phyloP scores from a whole-genome alignment of 2,888 invertebrate genomes.

The Crossocerus cetratus region DNA sequence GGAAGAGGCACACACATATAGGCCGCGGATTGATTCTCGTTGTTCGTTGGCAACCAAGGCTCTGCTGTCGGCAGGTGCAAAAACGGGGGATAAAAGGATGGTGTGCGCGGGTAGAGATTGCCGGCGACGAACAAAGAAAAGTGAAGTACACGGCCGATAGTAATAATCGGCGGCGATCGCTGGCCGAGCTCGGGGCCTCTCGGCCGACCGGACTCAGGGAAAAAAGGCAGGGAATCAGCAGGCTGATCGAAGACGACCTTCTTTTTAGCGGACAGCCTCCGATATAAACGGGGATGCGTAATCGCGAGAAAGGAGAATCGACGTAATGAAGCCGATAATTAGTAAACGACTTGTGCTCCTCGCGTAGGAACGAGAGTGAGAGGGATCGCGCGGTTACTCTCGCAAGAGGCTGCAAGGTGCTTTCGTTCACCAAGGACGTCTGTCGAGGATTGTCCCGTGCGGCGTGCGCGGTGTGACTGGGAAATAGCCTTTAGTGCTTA shows the following conservation, averaged over 20 bases:
- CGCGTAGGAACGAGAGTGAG: constrained; percentile 40
- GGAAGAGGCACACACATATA: constrained; percentile 57
- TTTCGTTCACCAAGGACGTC: constrained; percentile 50
- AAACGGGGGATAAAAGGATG: constrained; percentile 22
- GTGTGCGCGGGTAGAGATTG: constrained; percentile 9
- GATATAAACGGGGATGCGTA: constrained; percentile 19
- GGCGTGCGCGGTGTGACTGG: too few species aligned
- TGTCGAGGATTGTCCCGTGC: too few species aligned
- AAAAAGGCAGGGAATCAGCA: background rate
- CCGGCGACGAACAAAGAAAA: constrained; percentile 17
- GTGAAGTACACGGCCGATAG: constrained; percentile 14
- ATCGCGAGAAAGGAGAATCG: constrained; percentile 37
- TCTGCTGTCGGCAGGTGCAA: constrained; percentile 39
- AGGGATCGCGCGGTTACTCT: constrained; percentile 38
- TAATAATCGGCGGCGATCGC: constrained; percentile 8
- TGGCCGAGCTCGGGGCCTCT: background rate
- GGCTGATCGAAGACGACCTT: background rate
- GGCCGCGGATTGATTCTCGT: constrained; percentile 9
- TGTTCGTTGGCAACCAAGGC: background rate
- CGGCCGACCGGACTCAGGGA: background rate
- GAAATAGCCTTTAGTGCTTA: too few species aligned
- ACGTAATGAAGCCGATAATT: constrained; percentile 46
- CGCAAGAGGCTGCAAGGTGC: constrained; percentile 36
- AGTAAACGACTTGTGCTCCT: constrained; percentile 43
- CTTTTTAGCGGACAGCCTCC: constrained; percentile 20